These are phyloP conservation scores for Vidua chalybeata DNA, from an alignment of 2,113 vertebrate species.

Conservation along the genomic window DNA sequence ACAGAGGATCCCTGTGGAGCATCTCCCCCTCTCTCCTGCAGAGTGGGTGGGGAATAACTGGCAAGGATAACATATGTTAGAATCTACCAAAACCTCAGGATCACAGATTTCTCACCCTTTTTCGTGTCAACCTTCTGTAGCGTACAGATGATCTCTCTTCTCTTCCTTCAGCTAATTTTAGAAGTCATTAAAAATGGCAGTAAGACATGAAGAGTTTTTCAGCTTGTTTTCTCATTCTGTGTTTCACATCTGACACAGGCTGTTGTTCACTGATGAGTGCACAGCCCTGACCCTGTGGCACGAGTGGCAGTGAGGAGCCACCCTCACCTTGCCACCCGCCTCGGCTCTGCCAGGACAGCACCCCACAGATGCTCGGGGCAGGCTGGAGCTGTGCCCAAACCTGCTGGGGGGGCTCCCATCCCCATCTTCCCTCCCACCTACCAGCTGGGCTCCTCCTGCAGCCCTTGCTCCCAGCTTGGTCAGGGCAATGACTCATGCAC, in stretches of 20 bases:
- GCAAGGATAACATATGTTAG: neutral
- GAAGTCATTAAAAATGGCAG: neutral
- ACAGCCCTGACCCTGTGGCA: neutral
- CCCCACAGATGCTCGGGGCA: neutral
- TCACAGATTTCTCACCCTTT: conserved; percentile 14
- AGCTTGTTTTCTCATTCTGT: neutral
- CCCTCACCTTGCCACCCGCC: neutral
- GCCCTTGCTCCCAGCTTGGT: neutral
- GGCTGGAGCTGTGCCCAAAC: neutral
- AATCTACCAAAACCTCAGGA: neutral
- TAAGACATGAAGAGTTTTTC: neutral
- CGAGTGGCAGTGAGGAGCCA: neutral
- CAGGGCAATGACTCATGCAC: neutral
- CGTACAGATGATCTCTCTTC: neutral
- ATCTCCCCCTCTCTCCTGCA: neutral
- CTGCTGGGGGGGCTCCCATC: neutral
- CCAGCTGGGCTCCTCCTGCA: conserved; percentile 36
- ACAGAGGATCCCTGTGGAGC: neutral
- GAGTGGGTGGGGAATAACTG: neutral
- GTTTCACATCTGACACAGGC: neutral
- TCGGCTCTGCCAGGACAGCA: neutral
- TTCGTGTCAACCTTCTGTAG: neutral
- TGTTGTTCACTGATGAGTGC: neutral
- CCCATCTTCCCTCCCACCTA: neutral
- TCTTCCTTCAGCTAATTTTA: neutral